Base-by-base conservation (phyloP, 2,888 invertebrate species). In the Tiliacea citrago region DNA sequence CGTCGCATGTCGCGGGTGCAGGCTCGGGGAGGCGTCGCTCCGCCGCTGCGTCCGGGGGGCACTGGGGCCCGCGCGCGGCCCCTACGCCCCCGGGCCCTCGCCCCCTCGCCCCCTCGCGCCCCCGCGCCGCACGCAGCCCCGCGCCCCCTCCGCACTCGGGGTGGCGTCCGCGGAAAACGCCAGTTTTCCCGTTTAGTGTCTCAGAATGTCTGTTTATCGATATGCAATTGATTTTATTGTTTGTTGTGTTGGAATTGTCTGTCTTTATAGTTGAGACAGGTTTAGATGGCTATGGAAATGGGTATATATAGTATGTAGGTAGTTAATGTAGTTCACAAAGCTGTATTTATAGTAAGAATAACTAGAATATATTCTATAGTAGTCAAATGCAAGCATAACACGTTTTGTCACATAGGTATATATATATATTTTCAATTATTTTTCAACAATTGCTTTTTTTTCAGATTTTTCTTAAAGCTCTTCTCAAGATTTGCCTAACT, bases 31-130 rank as follows among this genome's bases (percentile, higher is more conserved):
- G 95, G 95, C 95, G 95, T 95, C 95, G 94, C 94, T 93, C 95
- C 96, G 95, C 94, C 95, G 91, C 94, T 94, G 95, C 94, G 95
- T 93, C 94, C 94, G 94, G 95, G 96, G 95, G 96, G 95, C 94
- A 95, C 95, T 95, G 95, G 91, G 88, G 86, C 83, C 87, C 76
- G 87, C 86, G 86, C 84, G 81, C 83, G 88, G 88, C 89, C 89
- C 89, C 89, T 84, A 86, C 86, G 87, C 79, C 87, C 88, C 85
- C 75, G 74, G 86, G 81, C 81, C 84, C 88, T 86, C 88, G 75
- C 83, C 84, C 84, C 87, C 88, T 53, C 55, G 42, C 55, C 62
- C 88, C 89, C 90, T 87, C 85, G 79, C 86, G 85, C 84, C 85
- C 85, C 88, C 86, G 77, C 75, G 88, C 88, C 91, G 86, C 88